Percentiles rank a stretch among this genome's conserved stretches.
Conservation (phyloP, 1,140 invertebrate genomes). For the Microplitis mediator region DNA sequence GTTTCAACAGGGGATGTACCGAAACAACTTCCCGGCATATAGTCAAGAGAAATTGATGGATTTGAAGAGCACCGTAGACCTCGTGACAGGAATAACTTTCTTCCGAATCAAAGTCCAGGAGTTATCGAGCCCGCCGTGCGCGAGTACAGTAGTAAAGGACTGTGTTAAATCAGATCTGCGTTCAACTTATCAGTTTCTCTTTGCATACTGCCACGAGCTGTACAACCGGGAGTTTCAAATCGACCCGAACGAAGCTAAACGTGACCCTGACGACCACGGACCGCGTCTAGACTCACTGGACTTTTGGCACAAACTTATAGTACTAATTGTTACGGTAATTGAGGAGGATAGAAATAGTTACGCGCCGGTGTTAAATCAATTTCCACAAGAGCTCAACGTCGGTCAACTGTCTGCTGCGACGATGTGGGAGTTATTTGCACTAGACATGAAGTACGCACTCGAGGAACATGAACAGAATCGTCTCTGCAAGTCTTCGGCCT, state of each 20-base stretch:
- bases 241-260: constrained; percentile 86
- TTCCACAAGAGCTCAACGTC: constrained; percentile 90
- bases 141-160: constrained; percentile 97
- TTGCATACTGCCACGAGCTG: constrained; percentile 96
- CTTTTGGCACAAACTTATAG: constrained; percentile 99
- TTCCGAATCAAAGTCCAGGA: constrained; percentile 99
- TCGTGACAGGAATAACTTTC: constrained; percentile 99
- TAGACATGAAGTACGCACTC: constrained; percentile 97
- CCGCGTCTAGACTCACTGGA: constrained; percentile 90
- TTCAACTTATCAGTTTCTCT: constrained; percentile 97
- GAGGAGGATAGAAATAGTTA: constrained; percentile 99
- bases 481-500: constrained; percentile 95
- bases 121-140: constrained; percentile 93
- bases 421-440: constrained; percentile 96
- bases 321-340: constrained; percentile 96
- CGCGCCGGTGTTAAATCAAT: constrained; percentile 98
- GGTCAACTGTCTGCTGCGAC: constrained; percentile 94
- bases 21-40: constrained; percentile 98
- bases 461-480: constrained; percentile 97
- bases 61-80: constrained; percentile 97
- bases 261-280: constrained; percentile 86
- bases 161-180: constrained; percentile 98
- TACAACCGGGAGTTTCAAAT: constrained; percentile 92
- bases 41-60: constrained; percentile 97
- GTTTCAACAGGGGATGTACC: too few species aligned